phyloP scores from a whole-genome alignment of 2,797 vertebrate species.

The Champsocephalus esox region DNA sequence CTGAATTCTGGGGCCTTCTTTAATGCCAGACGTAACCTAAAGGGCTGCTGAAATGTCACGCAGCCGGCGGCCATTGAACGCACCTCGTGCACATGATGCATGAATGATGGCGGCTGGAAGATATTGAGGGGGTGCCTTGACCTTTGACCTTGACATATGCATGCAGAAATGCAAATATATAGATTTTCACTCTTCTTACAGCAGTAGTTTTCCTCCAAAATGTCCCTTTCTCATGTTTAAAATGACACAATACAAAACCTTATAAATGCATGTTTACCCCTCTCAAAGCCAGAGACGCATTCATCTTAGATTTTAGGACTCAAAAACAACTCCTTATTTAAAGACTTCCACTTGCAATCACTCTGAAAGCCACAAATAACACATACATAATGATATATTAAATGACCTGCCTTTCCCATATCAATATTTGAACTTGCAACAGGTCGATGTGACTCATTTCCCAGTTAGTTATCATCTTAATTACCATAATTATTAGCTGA shows the following conservation, averaged over 20 bases:
- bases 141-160: slow-evolving; percentile 42
- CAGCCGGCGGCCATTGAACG: slow-evolving; percentile 31
- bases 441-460: slow-evolving; percentile 92
- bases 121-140: slow-evolving; percentile 11
- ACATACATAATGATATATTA: slow-evolving; percentile 15
- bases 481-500: slow-evolving; percentile 58
- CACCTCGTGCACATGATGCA: neutral
- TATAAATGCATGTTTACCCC: no score
- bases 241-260: neutral
- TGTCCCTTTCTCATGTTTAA: neutral
- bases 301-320: neutral
- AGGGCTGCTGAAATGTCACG: slow-evolving; percentile 67
- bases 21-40: slow-evolving; percentile 61
- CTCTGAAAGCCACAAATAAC: slow-evolving; percentile 20
- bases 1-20: slow-evolving; percentile 19
- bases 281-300: neutral
- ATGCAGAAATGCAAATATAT: neutral
- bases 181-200: rapidly evolving
- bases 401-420: slow-evolving; percentile 16
- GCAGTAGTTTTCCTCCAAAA: neutral
- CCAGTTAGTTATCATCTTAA: slow-evolving; percentile 66
- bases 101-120: slow-evolving; percentile 11
- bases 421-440: slow-evolving; percentile 79
- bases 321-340: slow-evolving; percentile 13
- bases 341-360: slow-evolving; percentile 16